Evolutionary conservation across 2,888 invertebrate genomes (phyloP), one percentile per base, ranked within the genome.

Genomic region (Tenthredo scrophulariae): DNA sequence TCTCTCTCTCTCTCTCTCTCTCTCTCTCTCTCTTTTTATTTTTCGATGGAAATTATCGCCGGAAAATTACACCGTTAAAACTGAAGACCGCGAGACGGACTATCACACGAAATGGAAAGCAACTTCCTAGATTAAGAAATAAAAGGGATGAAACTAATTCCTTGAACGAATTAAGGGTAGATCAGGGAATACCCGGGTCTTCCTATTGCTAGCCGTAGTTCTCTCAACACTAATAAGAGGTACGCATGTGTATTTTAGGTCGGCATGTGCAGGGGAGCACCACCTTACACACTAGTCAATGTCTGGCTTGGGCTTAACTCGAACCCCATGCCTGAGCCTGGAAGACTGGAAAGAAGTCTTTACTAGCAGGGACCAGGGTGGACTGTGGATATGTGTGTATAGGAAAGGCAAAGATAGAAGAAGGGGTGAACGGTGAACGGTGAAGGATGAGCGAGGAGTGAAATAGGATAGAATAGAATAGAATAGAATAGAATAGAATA

Each of bases 241-340:
- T 37, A 6, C n/a, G 10, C 4, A 10, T 26, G 62, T 26, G 62
- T 62, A 26, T 3, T 26, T 62, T 2, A 26, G 62, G 13, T 26
- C 9, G 10, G 1, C 22, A 62, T 26, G 13, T 26, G 62, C 26
- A 13, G 62, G 26, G 26, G 62, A 22, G 26, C 33, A 67, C 33
- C 67, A 67, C 67, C 67, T 67, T 29, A 15, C 33, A 67, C 67
- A 15, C 67, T 6, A 26, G 33, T 67, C 26, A 13, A 29, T 18
- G 67, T 67, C 77, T 18, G 77, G 77, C 50, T 18, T 10, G n/a
- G 54, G 77, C 77, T 77, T 54, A 50, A 77, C 26, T 77, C 18
- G 33, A 50, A 77, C 77, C 77, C 29, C n/a, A 7, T 13, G 5
- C 10, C 22, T 43, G 9, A 22, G 37, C 40, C 43, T 22, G 43